phyloP scores from a whole-genome alignment of 1,140 invertebrate genomes.

The Steinernema feltiae region DNA sequence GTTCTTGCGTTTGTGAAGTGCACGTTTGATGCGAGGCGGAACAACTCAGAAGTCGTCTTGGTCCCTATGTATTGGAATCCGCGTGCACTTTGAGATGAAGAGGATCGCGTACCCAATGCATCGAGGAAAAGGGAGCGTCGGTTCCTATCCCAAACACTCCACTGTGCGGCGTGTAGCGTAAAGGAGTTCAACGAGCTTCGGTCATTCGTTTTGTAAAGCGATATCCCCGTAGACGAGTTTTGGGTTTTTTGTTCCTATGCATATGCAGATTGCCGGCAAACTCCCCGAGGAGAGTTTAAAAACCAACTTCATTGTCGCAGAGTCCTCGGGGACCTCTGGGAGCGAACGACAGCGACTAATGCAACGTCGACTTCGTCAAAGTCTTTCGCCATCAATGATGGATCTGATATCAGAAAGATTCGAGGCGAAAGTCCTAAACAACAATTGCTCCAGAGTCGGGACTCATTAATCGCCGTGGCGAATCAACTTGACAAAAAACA shows the following conservation, averaged over 20 bases:
- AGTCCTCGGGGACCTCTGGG: not conserved
- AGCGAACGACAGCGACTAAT: not conserved
- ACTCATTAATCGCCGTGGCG: not conserved
- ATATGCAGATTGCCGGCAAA: not conserved
- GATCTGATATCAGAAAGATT: not conserved
- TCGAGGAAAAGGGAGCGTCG: too few species aligned
- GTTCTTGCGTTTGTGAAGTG: too few species aligned
- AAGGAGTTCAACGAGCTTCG: too few species aligned
- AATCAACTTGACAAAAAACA: not conserved
- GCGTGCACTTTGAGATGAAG: too few species aligned
- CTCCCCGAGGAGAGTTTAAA: not conserved
- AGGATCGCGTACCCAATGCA: too few species aligned
- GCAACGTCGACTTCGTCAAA: not conserved
- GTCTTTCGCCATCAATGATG: not conserved
- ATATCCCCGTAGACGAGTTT: not conserved
- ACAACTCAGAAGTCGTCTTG: too few species aligned
- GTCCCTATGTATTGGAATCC: too few species aligned
- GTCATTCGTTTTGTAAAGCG: not conserved
- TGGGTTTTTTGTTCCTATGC: not conserved
- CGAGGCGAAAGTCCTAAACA: not conserved
- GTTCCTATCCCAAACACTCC: too few species aligned
- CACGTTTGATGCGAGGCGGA: too few species aligned
- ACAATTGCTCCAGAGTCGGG: not conserved
- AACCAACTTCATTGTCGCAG: not conserved
- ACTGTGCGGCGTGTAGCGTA: too few species aligned